phyloP scores from a whole-genome alignment of 2,113 vertebrate species.

The Sphaerodactylus townsendi region DNA sequence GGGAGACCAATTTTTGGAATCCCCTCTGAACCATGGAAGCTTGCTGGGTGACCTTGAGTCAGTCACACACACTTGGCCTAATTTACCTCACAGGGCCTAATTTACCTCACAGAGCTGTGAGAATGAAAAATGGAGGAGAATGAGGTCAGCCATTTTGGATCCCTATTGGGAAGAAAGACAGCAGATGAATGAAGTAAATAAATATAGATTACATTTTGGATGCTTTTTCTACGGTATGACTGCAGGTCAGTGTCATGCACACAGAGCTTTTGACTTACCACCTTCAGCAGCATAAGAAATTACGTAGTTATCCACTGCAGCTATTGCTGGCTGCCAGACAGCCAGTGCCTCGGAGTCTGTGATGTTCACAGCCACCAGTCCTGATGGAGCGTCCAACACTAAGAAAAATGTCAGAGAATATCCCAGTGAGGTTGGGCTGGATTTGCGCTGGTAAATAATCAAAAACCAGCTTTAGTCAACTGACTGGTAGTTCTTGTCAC shows the following conservation, averaged over 20 bases:
- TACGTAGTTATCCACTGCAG: slow-evolving; percentile 90
- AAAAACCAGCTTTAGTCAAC: no score
- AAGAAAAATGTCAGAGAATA: not conserved
- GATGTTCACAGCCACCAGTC: slow-evolving; percentile 87
- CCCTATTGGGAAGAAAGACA: not conserved
- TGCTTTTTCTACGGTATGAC: not conserved
- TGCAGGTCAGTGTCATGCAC: not conserved
- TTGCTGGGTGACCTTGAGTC: no score
- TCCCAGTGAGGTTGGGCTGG: not conserved
- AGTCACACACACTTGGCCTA: no score
- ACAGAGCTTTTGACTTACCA: slow-evolving; percentile 71
- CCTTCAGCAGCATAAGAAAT: slow-evolving; percentile 87
- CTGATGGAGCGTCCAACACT: slow-evolving; percentile 92
- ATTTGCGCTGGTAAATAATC: not conserved
- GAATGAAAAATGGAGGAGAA: no score
- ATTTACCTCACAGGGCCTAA: no score
- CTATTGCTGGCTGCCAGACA: slow-evolving; percentile 93
- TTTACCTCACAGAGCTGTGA: no score
- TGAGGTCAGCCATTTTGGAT: no score
- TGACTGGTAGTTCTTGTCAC: no score
- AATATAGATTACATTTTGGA: not conserved
- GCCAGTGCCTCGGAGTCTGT: slow-evolving; percentile 89
- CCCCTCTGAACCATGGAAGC: no score
- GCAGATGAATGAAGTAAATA: not conserved
- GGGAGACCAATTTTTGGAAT: no score